phyloP scores from a whole-genome alignment of 2,113 vertebrate genomes.

The Murina feae region DNA sequence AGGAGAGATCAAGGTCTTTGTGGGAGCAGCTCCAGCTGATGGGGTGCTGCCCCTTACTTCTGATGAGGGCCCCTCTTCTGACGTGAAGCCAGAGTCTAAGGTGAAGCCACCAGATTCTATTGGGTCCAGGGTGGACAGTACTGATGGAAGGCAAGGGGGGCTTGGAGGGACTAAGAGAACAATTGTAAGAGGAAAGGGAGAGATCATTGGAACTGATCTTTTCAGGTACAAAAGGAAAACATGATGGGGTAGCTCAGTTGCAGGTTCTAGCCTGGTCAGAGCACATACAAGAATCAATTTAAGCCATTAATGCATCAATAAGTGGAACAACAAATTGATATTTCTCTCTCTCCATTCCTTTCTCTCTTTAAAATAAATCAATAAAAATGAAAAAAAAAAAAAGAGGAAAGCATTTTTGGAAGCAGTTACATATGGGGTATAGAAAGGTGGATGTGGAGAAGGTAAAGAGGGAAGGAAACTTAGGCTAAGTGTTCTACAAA shows the following conservation, averaged over 20 bases:
- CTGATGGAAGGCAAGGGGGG: neutral
- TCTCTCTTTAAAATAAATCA: no score
- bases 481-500: neutral
- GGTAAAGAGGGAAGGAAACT: neutral
- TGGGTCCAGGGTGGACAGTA: neutral
- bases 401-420: slow-evolving; percentile 6
- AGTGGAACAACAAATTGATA: neutral
- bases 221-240: neutral
- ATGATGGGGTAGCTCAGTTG: neutral
- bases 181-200: neutral
- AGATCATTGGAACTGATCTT: neutral
- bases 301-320: neutral
- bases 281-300: neutral
- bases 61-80: neutral
- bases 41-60: neutral
- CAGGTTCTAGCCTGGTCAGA: neutral
- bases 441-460: neutral
- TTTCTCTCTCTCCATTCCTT: neutral
- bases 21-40: neutral
- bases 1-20: neutral
- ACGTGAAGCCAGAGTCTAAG: neutral
- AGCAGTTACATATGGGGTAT: neutral
- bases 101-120: neutral
- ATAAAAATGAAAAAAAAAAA: neutral
- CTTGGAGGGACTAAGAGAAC: neutral